Evolutionary conservation across 2,113 vertebrate genomes (phyloP).

Genomic region (Tonatia bakeri): DNA sequence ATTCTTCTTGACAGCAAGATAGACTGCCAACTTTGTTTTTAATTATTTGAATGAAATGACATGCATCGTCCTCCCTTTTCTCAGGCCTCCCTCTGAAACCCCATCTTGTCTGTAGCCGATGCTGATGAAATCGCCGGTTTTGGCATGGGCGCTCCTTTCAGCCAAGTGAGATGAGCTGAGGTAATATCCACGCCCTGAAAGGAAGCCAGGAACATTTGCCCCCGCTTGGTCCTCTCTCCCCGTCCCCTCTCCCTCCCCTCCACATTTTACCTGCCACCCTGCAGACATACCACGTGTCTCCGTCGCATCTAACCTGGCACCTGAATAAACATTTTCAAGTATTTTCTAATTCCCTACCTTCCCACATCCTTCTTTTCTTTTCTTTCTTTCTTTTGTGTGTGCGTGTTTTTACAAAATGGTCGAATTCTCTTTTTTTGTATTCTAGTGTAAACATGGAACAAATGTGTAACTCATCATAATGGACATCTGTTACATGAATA

Average conservation of each 20-base stretch:
- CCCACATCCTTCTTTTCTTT: constrained; percentile 51
- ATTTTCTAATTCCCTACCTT: constrained; percentile 78
- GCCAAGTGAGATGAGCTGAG: constrained; percentile 69
- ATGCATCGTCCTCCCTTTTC: constrained; percentile 62
- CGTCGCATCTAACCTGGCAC: constrained; percentile 75
- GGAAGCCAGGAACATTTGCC: constrained; percentile 65
- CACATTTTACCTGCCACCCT: constrained; percentile 43
- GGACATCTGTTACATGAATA: constrained; percentile 80
- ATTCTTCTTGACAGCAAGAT: constrained; percentile 62
- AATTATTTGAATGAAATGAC: constrained; percentile 66
- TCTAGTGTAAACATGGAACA: constrained; percentile 81
- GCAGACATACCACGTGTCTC: constrained; percentile 8
- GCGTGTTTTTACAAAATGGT: constrained; percentile 60
- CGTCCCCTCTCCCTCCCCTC: neutral
- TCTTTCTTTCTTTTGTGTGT: neutral
- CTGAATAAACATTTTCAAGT: constrained; percentile 78
- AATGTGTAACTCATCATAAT: constrained; percentile 82
- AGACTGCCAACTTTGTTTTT: constrained; percentile 70
- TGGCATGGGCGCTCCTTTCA: constrained; percentile 54
- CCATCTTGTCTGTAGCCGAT: constrained; percentile 59
- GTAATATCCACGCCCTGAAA: constrained; percentile 74
- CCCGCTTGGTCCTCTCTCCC: constrained; percentile 38
- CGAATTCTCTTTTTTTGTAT: constrained; percentile 66
- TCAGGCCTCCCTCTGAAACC: constrained; percentile 56
- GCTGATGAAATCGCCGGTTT: constrained; percentile 63